Evolutionary conservation across 1,140 invertebrate species (phyloP), one percentile per base, ranked within the genome.

Genomic region (Sycophaga agraensis): DNA sequence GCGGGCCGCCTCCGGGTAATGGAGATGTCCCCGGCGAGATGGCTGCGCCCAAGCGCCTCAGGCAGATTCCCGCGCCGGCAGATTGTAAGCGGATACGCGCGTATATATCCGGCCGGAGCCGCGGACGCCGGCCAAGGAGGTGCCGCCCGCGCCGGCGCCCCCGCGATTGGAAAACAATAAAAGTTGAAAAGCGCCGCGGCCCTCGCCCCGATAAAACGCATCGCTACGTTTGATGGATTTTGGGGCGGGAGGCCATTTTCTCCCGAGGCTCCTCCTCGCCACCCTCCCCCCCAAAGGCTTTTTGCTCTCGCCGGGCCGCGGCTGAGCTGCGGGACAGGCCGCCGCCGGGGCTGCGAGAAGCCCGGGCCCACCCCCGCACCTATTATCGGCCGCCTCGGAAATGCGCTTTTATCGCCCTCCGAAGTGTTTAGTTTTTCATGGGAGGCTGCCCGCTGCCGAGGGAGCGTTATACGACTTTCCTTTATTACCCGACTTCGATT

Each of bases 91-190:
- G 14, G 24, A 56, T 58, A 45, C 26, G n/a, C n/a, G n/a, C n/a
- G n/a, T n/a, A n/a, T n/a, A n/a, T n/a, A n/a, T n/a, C n/a, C n/a
- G n/a, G n/a, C n/a, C n/a, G 3, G 5, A 24, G 9, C 28, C 28
- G 5, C 11, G 31, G 19, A n/a, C n/a, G 31, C 16, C 16, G n/a
- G 42, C 3, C 16, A 4, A n/a, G 19, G 16, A 43, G 42, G 7
- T 31, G 46, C 35, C 31, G 22, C 55, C 34, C 35, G 42, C 34
- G 22, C 55, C 34, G 26, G 42, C 34, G 51, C 42, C 58, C 55
- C 31, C 37, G 11, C 50, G 59, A 70, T 63, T 63, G 65, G 56
- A 67, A 68, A 68, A 66, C 64, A 61, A 68, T 68, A 60, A 62
- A 59, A 62, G 57, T 63, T 64, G 46, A 35, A 53, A 57, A 39